Conservation (phyloP, 2,113 vertebrate species). For the Catagonus wagneri region DNA sequence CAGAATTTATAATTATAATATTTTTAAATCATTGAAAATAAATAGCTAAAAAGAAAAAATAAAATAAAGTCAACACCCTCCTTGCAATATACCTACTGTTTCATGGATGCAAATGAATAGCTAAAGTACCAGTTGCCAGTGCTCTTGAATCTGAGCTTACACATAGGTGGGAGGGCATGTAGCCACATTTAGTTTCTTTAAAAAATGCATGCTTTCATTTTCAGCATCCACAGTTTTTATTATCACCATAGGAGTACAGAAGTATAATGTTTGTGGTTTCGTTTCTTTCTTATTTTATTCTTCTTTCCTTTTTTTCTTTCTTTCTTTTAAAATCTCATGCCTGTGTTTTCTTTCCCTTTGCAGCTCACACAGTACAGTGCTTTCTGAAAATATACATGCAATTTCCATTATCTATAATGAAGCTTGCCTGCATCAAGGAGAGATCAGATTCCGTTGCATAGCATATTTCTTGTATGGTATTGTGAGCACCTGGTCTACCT, state of each 20-base stretch:
- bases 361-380: neutral
- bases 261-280: neutral
- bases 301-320: neutral
- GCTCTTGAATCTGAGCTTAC: slow-evolving; percentile 4
- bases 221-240: slow-evolving; percentile 56
- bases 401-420: slow-evolving; percentile 30
- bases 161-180: slow-evolving; percentile 46
- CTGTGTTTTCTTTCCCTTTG: slow-evolving; percentile 50
- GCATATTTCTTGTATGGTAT: neutral
- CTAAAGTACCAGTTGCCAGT: slow-evolving; percentile 55
- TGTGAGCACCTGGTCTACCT: slow-evolving; percentile 13
- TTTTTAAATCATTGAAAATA: slow-evolving; percentile 73
- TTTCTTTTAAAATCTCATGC: slow-evolving; percentile 39
- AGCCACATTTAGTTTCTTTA: slow-evolving; percentile 59
- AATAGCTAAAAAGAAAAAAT: slow-evolving; percentile 65
- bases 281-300: neutral
- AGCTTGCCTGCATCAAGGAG: neutral
- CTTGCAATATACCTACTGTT: slow-evolving; percentile 56
- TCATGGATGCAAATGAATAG: slow-evolving; percentile 59
- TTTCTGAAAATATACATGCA: slow-evolving; percentile 10
- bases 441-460: neutral
- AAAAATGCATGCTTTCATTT: slow-evolving; percentile 61
- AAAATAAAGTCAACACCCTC: slow-evolving; percentile 61
- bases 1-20: slow-evolving; percentile 76
- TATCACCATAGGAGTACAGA: slow-evolving; percentile 61